Evolutionary conservation across 2,888 invertebrate species (phyloP).

Genomic region (Acleris cristana): DNA sequence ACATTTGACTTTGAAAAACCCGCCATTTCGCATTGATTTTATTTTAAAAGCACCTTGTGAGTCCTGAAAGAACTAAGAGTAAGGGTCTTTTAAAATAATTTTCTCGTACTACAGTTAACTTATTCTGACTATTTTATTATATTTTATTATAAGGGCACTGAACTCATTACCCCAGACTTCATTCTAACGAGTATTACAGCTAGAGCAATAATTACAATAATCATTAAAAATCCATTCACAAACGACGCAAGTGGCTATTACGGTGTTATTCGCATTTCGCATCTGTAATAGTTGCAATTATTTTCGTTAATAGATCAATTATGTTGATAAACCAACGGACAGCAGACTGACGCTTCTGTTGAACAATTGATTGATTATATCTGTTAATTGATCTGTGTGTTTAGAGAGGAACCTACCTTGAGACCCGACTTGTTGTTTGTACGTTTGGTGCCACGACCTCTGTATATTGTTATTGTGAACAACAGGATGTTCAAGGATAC

Average conservation of each 20-base stretch:
- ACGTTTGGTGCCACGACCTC: neutral
- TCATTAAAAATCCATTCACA: neutral
- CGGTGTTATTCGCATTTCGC: slow-evolving; percentile 2
- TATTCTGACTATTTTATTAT: neutral
- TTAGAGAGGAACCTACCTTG: slow-evolving; percentile 21
- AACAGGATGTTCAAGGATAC: no score
- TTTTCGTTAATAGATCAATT: slow-evolving; percentile 29
- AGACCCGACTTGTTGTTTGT: slow-evolving; percentile 1
- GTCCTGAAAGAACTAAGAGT: no score
- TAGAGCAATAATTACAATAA: neutral
- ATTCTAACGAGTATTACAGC: neutral
- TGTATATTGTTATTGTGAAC: no score
- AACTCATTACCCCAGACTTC: neutral
- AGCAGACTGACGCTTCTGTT: slow-evolving; percentile 26
- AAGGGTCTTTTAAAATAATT: no score
- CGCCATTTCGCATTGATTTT: no score
- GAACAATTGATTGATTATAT: slow-evolving; percentile 36
- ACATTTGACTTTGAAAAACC: no score
- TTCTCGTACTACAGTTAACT: no score
- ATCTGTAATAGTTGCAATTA: slow-evolving; percentile 21
- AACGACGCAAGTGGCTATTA: neutral
- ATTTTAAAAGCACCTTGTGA: no score
- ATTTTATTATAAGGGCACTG: neutral
- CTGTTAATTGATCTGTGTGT: slow-evolving; percentile 30
- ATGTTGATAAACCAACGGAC: slow-evolving; percentile 27